Evolutionary conservation across 2,797 vertebrate species (phyloP).

Genomic region (Clarias platycephalus): DNA sequence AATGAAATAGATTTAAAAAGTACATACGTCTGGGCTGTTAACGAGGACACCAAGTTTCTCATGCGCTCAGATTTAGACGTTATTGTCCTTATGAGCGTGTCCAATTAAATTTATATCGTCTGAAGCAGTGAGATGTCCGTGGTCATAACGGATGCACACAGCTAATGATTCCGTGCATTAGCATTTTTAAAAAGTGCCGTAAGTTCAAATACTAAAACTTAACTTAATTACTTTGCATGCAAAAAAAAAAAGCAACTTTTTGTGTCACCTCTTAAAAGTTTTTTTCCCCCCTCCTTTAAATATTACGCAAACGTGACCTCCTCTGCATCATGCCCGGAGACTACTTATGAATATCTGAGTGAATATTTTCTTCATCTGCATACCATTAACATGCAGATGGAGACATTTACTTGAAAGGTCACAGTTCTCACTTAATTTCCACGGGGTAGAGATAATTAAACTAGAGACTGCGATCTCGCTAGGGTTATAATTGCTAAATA

Average conservation of each 20-base stretch:
- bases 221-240: background rate
- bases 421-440: conserved; percentile 70
- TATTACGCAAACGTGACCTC: conserved; percentile 47
- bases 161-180: background rate
- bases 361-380: conserved; percentile 62
- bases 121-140: conserved; percentile 33
- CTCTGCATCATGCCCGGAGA: conserved; percentile 58
- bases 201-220: conserved; percentile 13
- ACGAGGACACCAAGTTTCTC: background rate
- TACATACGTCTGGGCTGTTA: background rate
- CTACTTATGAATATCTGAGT: conserved; percentile 58
- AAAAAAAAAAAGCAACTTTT: conserved; percentile 18
- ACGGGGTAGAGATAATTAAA: conserved; percentile 66
- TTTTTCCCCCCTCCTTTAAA: background rate
- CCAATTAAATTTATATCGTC: conserved; percentile 47
- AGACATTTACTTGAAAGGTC: conserved; percentile 61
- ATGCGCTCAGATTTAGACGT: background rate
- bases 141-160: conserved; percentile 12
- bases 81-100: background rate
- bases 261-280: conserved; percentile 14
- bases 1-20: background rate
- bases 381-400: conserved; percentile 63
- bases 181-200: conserved; percentile 9
- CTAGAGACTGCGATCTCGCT: conserved; percentile 54
- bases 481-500: conserved; percentile 59